These are phyloP conservation scores for Bombylius discolor DNA, from an alignment of 2,888 invertebrate genomes.

Conservation along the genomic window DNA sequence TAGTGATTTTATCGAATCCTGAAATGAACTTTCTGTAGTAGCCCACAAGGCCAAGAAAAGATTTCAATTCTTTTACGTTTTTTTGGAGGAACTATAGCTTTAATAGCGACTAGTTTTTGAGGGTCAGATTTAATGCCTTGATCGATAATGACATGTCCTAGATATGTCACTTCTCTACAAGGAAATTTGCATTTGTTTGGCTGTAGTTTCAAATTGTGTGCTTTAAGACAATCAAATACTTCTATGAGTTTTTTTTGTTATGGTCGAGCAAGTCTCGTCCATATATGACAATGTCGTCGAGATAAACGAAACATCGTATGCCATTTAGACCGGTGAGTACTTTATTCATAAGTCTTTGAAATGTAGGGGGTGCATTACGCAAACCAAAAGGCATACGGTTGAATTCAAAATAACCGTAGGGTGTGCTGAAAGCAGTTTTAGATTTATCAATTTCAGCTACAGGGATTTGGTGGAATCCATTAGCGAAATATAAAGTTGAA, in stretches of 20 bases:
- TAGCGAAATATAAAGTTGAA: constrained; percentile 25
- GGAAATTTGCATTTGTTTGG: constrained; percentile 19
- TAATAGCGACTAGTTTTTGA: neutral
- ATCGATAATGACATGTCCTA: too few species aligned
- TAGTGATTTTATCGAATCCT: neutral
- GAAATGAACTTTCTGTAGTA: neutral
- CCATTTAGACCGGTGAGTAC: constrained; percentile 24
- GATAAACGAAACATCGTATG: constrained; percentile 8
- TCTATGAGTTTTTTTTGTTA: constrained; percentile 9
- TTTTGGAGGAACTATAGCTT: neutral
- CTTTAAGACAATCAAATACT: constrained; percentile 13
- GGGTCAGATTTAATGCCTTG: too few species aligned
- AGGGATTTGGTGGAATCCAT: constrained; percentile 26
- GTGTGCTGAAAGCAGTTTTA: constrained; percentile 28
- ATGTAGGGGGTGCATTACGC: constrained; percentile 30
- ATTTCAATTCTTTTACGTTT: neutral
- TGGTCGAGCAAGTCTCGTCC: constrained; percentile 14
- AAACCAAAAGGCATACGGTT: constrained; percentile 28
- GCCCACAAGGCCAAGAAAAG: neutral
- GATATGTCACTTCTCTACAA: constrained; percentile 14
- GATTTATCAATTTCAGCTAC: constrained; percentile 7
- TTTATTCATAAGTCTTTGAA: constrained; percentile 29
- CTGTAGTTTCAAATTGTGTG: constrained; percentile 15
- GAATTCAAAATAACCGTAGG: constrained; percentile 24
- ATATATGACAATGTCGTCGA: constrained; percentile 24